Conservation (phyloP, 2,113 vertebrate genomes). For the Calyptomena viridis region DNA sequence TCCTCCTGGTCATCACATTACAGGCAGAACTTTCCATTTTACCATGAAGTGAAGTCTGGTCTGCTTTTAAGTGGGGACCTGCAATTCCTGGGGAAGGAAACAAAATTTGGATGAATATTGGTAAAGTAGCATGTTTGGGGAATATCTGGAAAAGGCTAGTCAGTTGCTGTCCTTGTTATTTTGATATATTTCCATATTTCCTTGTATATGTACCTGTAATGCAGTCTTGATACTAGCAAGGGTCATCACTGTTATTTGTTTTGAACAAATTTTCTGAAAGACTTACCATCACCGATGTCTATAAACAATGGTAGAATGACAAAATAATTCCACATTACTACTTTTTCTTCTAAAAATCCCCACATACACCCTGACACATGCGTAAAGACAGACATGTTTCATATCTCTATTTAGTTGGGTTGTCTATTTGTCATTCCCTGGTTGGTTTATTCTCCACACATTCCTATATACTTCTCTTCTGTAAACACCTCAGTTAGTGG, state of each 20-base stretch:
- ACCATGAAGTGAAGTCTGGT: slow-evolving; percentile 71
- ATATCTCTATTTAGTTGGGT: not conserved
- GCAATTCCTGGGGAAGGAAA: slow-evolving; percentile 67
- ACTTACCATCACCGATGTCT: not conserved
- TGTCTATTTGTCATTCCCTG: not conserved
- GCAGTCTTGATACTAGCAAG: not conserved
- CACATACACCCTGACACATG: fast-evolving
- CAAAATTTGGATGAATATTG: not conserved
- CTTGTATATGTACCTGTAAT: not conserved
- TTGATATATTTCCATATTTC: not conserved
- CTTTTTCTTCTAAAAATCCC: not conserved
- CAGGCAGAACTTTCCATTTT: slow-evolving; percentile 74
- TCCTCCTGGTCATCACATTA: slow-evolving; percentile 77
- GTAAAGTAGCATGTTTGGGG: not conserved
- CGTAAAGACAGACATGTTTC: not conserved
- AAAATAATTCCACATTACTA: not conserved
- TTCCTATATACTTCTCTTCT: not conserved
- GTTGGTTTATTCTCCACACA: not conserved
- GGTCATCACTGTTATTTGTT: not conserved
- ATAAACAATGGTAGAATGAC: not conserved
- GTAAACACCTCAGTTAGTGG: not conserved
- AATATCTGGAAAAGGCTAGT: not conserved
- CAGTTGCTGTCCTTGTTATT: not conserved
- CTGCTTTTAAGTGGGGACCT: slow-evolving; percentile 79
- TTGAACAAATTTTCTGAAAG: not conserved